phyloP scores from a whole-genome alignment of 2,888 invertebrate species.

The Siphlonurus alternatus region DNA sequence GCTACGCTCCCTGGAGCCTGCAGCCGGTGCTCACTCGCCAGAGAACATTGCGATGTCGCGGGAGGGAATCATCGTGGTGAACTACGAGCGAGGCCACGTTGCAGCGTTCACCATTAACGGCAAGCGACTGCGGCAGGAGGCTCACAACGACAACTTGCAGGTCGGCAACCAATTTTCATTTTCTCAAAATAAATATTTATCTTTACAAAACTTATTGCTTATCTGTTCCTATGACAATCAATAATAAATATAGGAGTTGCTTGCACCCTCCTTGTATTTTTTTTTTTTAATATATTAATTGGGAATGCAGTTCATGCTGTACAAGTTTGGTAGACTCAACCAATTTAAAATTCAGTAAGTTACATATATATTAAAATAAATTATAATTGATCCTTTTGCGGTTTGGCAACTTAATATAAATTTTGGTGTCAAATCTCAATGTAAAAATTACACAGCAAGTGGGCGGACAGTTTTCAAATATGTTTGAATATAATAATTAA shows the following conservation, averaged over 20 bases:
- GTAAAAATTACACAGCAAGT: too few relatives aligned
- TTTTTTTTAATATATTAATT: too few relatives aligned
- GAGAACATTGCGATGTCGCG: slow-evolving; percentile 86
- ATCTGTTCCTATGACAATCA: not conserved
- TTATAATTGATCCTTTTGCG: too few relatives aligned
- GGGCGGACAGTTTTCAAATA: too few relatives aligned
- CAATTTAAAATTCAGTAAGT: too few relatives aligned
- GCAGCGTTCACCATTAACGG: slow-evolving; percentile 93
- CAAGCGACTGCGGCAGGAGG: slow-evolving; percentile 69
- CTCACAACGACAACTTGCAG: slow-evolving; percentile 89
- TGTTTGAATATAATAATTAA: too few relatives aligned
- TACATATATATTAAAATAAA: too few relatives aligned
- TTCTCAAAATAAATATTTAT: not conserved
- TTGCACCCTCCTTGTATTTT: not conserved
- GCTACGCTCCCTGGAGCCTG: slow-evolving; percentile 74
- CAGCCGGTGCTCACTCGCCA: slow-evolving; percentile 54
- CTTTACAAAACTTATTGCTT: not conserved
- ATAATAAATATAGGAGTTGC: not conserved
- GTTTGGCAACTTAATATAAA: too few relatives aligned
- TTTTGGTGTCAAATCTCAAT: too few relatives aligned
- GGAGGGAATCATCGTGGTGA: slow-evolving; percentile 90
- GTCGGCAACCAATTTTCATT: slow-evolving; percentile 35
- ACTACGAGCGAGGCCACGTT: slow-evolving; percentile 81
- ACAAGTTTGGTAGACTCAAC: too few relatives aligned
- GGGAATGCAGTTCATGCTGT: too few relatives aligned